These are phyloP conservation scores for Arctopsyche grandis DNA, from an alignment of 1,140 invertebrate genomes.

Conservation along the genomic window DNA sequence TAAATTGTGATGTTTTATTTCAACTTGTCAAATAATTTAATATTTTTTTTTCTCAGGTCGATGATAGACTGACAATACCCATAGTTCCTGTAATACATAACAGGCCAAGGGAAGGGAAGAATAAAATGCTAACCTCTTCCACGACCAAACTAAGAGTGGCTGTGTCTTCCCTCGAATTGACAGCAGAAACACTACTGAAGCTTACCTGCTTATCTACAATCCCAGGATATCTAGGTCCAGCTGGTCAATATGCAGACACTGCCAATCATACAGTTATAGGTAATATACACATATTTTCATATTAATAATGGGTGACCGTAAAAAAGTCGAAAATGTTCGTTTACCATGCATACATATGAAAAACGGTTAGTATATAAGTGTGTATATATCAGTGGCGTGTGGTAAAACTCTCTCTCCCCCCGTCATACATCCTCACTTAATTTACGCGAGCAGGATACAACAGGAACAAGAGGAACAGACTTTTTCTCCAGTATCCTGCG, in stretches of 20 bases:
- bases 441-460: too few relatives aligned
- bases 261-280: slow-evolving; percentile 73
- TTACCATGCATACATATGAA: too few relatives aligned
- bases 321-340: too few relatives aligned
- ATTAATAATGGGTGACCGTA: background rate
- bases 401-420: too few relatives aligned
- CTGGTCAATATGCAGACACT: slow-evolving; percentile 75
- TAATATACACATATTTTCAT: slow-evolving; percentile 69
- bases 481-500: too few relatives aligned
- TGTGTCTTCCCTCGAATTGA: slow-evolving; percentile 71
- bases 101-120: slow-evolving; percentile 55
- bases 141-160: slow-evolving; percentile 70
- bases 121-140: slow-evolving; percentile 56
- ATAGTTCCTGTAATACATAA: slow-evolving; percentile 55
- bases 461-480: too few relatives aligned
- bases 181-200: slow-evolving; percentile 72
- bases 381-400: too few relatives aligned
- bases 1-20: background rate
- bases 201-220: slow-evolving; percentile 79
- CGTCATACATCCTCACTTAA: too few relatives aligned
- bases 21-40: too few relatives aligned
- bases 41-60: slow-evolving; percentile 57
- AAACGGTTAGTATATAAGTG: too few relatives aligned
- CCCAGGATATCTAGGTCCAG: slow-evolving; percentile 71
- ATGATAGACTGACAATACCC: slow-evolving; percentile 60